Base-by-base conservation (phyloP, 2,113 vertebrate species). In the Ailurus styani region DNA sequence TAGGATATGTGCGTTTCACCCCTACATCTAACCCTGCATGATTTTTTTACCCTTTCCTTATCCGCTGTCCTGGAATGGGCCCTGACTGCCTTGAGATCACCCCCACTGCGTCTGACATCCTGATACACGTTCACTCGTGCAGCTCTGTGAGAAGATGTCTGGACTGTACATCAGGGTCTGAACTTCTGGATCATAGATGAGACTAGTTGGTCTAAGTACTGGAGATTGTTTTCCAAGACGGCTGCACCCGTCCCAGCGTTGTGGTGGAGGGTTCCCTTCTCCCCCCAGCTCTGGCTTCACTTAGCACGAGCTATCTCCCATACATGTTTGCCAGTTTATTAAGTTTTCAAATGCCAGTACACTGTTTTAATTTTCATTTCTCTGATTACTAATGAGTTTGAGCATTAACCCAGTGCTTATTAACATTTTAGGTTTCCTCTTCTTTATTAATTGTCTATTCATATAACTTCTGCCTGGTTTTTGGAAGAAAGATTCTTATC, bases 311-410 rank as follows among this genome's bases (percentile, higher is more conserved):
- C n/a, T 50, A 52, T 29, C 1, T 54, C 84, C 42, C 50, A 40
- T 79, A 34, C 34, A 40, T 68, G 29, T 90, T 93, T 57, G 55
- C 23, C 20, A 13, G 14, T 66, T 64, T 93, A 1, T 64, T 88
- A 50, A 75, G 34, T 66, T 34, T 72, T 34, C 64, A 83, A 95
- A 77, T 84, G 62, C 68, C 42, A 68, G 40, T 25, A 78, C 14
- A 14, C 82, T 93, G 54, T 84, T 93, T 96, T 78, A 64, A 25
- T 92, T 79, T 96, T 82, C 55, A 57, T 93, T 94, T 90, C 75
- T 90, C 31, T 95, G 47, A 83, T 82, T 92, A 54, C 29, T 77
- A 79, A 68, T 70, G 77, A 87, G 25, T 81, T 91, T 52, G 55
- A 91, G 34, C 31, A 93, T 93, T 64, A 75, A 29, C 31, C 50